phyloP scores from a whole-genome alignment of 2,888 invertebrate species.

The Nineta flava region DNA sequence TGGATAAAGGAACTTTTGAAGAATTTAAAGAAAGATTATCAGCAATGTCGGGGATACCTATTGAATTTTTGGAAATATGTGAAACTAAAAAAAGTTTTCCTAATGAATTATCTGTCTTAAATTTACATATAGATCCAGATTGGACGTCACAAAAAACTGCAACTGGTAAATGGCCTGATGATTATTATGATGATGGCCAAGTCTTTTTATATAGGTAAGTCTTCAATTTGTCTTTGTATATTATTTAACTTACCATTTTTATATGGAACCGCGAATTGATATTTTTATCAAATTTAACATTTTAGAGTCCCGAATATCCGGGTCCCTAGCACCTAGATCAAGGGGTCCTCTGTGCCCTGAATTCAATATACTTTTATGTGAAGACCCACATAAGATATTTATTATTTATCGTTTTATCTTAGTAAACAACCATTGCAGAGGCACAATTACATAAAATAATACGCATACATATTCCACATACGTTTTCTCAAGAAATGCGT shows the following conservation, averaged over 20 bases:
- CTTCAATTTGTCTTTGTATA: not conserved
- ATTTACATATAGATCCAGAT: slow-evolving; percentile 39
- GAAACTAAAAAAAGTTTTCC: slow-evolving; percentile 42
- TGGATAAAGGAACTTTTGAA: slow-evolving; percentile 31
- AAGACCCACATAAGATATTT: too few relatives aligned
- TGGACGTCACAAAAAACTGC: slow-evolving; percentile 40
- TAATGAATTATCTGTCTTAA: slow-evolving; percentile 43
- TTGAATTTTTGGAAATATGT: slow-evolving; percentile 44
- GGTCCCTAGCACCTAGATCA: too few relatives aligned
- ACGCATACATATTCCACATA: too few relatives aligned
- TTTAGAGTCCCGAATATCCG: too few relatives aligned
- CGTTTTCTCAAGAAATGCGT: too few relatives aligned
- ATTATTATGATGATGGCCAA: slow-evolving; percentile 41
- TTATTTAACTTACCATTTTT: not conserved
- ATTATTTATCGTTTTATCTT: too few relatives aligned
- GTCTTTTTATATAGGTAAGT: slow-evolving; percentile 51
- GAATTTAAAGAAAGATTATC: slow-evolving; percentile 33
- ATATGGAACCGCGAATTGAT: not conserved
- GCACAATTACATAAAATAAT: too few relatives aligned
- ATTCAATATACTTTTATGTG: too few relatives aligned
- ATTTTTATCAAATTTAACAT: too few relatives aligned
- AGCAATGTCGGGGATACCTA: slow-evolving; percentile 39
- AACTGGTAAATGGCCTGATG: slow-evolving; percentile 37
- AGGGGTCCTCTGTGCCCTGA: too few relatives aligned
- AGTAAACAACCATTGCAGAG: too few relatives aligned